Evolutionary conservation across 1,140 invertebrate species (phyloP).

Genomic region (Pararge aegeria): DNA sequence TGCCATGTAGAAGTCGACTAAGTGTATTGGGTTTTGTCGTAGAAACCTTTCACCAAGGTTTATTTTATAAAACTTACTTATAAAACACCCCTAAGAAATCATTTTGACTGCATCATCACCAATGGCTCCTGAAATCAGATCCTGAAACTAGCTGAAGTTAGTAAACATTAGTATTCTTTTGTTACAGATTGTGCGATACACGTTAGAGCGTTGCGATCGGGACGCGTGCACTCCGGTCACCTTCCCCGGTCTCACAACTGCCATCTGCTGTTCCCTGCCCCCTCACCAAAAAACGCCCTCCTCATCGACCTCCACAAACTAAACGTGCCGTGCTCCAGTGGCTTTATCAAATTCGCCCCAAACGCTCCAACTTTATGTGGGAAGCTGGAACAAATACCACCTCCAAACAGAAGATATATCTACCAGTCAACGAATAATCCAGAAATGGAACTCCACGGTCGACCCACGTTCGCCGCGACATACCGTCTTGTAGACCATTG

Average conservation of each 20-base stretch:
- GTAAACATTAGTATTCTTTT: too few species aligned
- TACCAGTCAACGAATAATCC: conserved; percentile 72
- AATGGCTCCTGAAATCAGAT: too few species aligned
- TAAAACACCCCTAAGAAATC: too few species aligned
- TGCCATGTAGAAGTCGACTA: too few species aligned
- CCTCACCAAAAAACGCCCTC: conserved; percentile 71
- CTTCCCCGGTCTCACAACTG: conserved; percentile 59
- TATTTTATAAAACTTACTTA: too few species aligned
- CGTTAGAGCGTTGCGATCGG: conserved; percentile 38
- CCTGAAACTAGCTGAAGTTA: too few species aligned
- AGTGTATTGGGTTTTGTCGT: too few species aligned
- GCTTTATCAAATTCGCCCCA: conserved; percentile 79
- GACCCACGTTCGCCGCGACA: conserved; percentile 81
- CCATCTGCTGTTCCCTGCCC: conserved; percentile 56
- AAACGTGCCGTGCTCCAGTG: conserved; percentile 82
- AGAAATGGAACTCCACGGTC: conserved; percentile 78
- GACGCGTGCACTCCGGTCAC: conserved; percentile 66
- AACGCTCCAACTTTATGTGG: conserved; percentile 78
- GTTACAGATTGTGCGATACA: conserved; percentile 75
- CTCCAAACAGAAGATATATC: conserved; percentile 78
- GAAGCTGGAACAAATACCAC: conserved; percentile 82
- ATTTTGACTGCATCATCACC: too few species aligned
- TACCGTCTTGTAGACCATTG: conserved; percentile 84
- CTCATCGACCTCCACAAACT: conserved; percentile 81
- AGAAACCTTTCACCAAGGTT: too few species aligned